phyloP scores from a whole-genome alignment of 92 coral and sea anemone genomes.

The Siderastrea siderea region DNA sequence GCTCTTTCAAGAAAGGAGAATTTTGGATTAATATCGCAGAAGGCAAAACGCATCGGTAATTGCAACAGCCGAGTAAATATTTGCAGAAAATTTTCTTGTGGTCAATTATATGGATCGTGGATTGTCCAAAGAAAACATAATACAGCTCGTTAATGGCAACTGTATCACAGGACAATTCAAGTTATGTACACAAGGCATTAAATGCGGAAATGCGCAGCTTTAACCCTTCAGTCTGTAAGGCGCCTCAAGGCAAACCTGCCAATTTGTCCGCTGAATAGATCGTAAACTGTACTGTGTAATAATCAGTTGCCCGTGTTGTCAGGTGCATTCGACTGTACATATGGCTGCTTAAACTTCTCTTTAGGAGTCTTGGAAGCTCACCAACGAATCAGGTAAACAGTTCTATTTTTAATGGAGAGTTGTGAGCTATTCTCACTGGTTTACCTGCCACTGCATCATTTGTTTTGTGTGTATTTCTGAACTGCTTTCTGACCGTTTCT shows the following conservation, averaged over 20 bases:
- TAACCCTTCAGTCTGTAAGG: conserved; percentile 34
- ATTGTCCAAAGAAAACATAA: conserved; percentile 12
- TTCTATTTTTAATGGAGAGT: too few species aligned
- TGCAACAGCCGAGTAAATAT: background rate
- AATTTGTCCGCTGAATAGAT: conserved; percentile 15
- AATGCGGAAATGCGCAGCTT: conserved; percentile 42
- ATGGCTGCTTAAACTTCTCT: background rate
- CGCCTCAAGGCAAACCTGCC: conserved; percentile 48
- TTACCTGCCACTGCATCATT: background rate
- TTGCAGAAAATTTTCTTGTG: background rate
- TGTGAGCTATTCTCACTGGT: background rate
- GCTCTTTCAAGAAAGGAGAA: background rate
- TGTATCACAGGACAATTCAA: conserved; percentile 26
- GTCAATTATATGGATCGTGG: background rate
- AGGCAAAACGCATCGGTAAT: background rate
- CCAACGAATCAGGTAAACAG: background rate
- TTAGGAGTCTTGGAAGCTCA: background rate
- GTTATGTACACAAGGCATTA: conserved; percentile 32
- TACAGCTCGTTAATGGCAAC: conserved; percentile 20
- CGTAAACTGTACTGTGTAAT: background rate
- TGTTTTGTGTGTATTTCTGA: background rate
- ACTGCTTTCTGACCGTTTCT: too few species aligned
- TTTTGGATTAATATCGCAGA: background rate
- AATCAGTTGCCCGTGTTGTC: background rate
- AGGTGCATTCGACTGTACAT: background rate